Base-by-base conservation (phyloP, 2,113 vertebrate species). In the Osmerus eperlanus region DNA sequence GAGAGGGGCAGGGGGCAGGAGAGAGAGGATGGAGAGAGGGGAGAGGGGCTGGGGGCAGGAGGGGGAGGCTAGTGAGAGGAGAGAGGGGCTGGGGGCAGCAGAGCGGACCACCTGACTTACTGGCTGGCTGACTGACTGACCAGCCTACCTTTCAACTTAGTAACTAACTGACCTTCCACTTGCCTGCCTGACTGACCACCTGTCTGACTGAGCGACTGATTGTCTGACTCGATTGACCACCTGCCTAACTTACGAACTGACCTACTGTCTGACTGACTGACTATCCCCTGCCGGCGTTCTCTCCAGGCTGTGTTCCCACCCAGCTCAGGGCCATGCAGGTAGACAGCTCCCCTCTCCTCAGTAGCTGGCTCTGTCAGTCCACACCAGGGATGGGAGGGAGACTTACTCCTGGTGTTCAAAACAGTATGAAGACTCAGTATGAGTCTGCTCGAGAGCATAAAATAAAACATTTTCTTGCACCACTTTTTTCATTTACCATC, bases 401-500 rank as follows among this genome's bases (percentile, higher is more conserved):
- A 29, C 21, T 51, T 62, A 67, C 62, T 67, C 78, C 69, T 25
- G 12, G 62, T 71, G 70, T 71, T 82, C 8, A 28, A 15, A 28
- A 2, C 4, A 61, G 62, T 77, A 65, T 65, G 66, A 25, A 74
- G 62, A 61, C n/a, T n/a, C n/a, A n/a, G n/a, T n/a, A n/a, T n/a
- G n/a, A n/a, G n/a, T n/a, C 41, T 60, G 69, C 61, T 77, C 47
- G 67, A 58, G 28, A 73, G 65, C 15, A 18, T 66, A 53, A 47
- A 32, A 47, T 64, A 60, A 11, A 71, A 47, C 74, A 29, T 65
- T 61, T 68, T 72, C 14, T 1, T 23, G 66, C 71, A 51, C 65
- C 79, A 61, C 3, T 41, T 41, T 81, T 51, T 83, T 80, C 73
- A 65, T 75, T 80, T 85, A 79, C 73, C 71, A 70, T 81, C 69